Percentiles rank a stretch among this genome's conserved stretches.
These are phyloP conservation scores for Borostomias antarcticus DNA, from an alignment of 2,797 vertebrate genomes.

Conservation along the genomic window DNA sequence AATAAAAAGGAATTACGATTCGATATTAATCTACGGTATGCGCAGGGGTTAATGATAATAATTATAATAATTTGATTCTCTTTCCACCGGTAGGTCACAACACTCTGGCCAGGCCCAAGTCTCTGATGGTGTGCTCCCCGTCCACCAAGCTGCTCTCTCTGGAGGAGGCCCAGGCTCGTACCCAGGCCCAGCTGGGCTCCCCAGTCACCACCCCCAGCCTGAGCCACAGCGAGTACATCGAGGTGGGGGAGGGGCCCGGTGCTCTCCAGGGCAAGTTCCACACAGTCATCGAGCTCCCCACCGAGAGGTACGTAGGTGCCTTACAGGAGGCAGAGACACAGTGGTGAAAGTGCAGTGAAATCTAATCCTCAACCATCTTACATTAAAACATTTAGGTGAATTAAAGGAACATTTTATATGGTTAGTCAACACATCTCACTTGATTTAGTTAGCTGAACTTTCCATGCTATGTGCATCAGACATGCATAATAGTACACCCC, in stretches of 20 bases:
- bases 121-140: constrained; percentile 91
- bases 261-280: constrained; percentile 94
- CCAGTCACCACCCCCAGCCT: constrained; percentile 80
- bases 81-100: constrained; percentile 78
- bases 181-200: constrained; percentile 89
- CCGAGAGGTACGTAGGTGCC: constrained; percentile 82
- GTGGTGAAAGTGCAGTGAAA: too few relatives aligned
- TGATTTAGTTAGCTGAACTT: too few relatives aligned
- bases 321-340: not conserved
- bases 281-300: constrained; percentile 92
- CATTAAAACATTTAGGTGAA: too few relatives aligned
- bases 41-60: too few relatives aligned
- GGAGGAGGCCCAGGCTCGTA: constrained; percentile 96
- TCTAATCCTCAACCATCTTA: too few relatives aligned
- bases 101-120: constrained; percentile 91
- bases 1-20: too few relatives aligned
- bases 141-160: constrained; percentile 94
- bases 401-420: too few relatives aligned
- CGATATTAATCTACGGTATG: too few relatives aligned
- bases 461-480: too few relatives aligned
- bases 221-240: constrained; percentile 91
- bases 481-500: too few relatives aligned
- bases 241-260: constrained; percentile 94
- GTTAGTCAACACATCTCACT: too few relatives aligned
- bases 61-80: not conserved